Percentiles rank a stretch among this genome's conserved stretches.
These are phyloP conservation scores for Patiria miniata DNA, from an alignment of 35 echinoderm and acorn worm species.

Conservation along the genomic window DNA sequence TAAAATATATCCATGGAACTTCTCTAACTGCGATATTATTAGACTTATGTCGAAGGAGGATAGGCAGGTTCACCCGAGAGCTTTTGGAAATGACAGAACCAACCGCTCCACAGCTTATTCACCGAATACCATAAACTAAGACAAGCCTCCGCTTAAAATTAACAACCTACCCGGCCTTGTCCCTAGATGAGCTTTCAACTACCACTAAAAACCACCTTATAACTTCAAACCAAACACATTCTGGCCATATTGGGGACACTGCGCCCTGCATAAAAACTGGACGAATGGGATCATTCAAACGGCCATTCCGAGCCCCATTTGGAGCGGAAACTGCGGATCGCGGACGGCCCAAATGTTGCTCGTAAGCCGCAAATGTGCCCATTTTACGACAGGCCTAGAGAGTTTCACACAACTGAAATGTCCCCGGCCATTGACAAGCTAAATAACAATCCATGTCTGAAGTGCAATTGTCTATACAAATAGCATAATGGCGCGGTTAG, in stretches of 20 bases:
- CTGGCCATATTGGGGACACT: not conserved
- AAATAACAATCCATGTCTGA: not conserved
- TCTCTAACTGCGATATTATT: no score
- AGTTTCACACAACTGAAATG: not conserved
- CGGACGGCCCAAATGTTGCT: not conserved
- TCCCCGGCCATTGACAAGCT: not conserved
- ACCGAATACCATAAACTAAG: no score
- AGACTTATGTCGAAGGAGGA: no score
- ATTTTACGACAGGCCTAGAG: not conserved
- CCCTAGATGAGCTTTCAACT: no score
- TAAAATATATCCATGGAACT: no score
- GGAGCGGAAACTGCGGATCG: not conserved
- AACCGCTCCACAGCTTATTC: no score
- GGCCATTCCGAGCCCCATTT: not conserved
- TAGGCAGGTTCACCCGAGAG: no score
- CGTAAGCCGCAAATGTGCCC: constrained; percentile 11
- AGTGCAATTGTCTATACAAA: not conserved
- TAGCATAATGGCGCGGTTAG: not conserved
- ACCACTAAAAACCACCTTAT: not conserved
- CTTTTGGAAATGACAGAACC: no score
- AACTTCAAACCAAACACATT: constrained; percentile 22
- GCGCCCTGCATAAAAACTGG: not conserved
- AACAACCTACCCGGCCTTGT: no score
- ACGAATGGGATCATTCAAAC: constrained; percentile 9
- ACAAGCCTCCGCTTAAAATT: no score